Evolutionary conservation across 2,888 invertebrate genomes (phyloP).

Genomic region (Hermaeophaga mercurialis): DNA sequence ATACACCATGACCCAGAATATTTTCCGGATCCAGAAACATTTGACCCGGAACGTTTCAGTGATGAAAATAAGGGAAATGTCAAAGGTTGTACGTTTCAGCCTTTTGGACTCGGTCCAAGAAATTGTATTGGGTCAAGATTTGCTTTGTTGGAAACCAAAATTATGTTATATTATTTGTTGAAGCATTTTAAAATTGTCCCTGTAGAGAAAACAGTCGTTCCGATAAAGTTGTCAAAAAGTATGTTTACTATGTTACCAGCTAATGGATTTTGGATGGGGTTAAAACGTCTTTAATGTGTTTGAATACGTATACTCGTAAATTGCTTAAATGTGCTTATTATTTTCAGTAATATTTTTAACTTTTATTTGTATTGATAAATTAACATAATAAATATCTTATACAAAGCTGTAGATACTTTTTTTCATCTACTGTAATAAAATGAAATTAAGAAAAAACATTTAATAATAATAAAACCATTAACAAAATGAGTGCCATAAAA

Average conservation of each 20-base stretch:
- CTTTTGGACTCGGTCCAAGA: constrained; percentile 63
- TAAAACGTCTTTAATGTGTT: constrained; percentile 38
- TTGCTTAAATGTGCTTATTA: too few relatives aligned
- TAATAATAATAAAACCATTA: too few relatives aligned
- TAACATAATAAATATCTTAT: too few relatives aligned
- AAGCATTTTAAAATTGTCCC: constrained; percentile 47
- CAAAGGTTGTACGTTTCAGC: constrained; percentile 59
- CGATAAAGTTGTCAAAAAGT: constrained; percentile 40
- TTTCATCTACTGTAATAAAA: too few relatives aligned
- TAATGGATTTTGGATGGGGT: constrained; percentile 46
- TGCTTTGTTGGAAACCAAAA: constrained; percentile 50
- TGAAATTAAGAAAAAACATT: too few relatives aligned
- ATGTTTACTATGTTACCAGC: constrained; percentile 38
- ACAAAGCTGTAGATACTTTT: too few relatives aligned
- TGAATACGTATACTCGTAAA: too few relatives aligned
- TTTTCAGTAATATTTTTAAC: too few relatives aligned
- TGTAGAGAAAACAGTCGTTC: constrained; percentile 47
- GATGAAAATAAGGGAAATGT: constrained; percentile 54
- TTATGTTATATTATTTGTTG: constrained; percentile 46
- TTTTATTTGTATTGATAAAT: too few relatives aligned
- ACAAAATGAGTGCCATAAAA: too few relatives aligned
- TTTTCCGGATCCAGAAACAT: constrained; percentile 58
- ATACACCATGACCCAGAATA: constrained; percentile 57
- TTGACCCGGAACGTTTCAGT: constrained; percentile 57
- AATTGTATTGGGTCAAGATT: constrained; percentile 49